These are phyloP conservation scores for Anoura caudifer DNA, from an alignment of 2,113 vertebrate species.

Conservation along the genomic window DNA sequence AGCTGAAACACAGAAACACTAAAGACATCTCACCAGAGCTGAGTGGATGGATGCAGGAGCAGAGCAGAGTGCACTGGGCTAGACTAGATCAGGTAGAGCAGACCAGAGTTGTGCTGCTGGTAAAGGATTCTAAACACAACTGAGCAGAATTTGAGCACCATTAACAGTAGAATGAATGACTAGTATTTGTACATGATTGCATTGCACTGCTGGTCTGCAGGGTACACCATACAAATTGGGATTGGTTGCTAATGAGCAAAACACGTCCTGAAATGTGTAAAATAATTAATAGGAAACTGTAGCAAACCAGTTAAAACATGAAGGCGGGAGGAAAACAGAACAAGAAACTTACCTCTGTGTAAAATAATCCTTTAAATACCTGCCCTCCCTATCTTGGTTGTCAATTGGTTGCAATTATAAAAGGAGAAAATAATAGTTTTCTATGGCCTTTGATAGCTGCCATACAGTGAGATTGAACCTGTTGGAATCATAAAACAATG, in stretches of 20 bases:
- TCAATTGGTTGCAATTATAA: not conserved
- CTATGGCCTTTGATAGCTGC: not conserved
- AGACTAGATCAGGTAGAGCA: not conserved
- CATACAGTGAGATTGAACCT: not conserved
- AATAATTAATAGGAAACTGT: conserved; percentile 9
- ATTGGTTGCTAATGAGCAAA: conserved; percentile 7
- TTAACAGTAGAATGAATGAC: not conserved
- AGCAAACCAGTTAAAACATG: not conserved
- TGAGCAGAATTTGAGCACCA: not conserved
- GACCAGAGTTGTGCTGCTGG: not conserved
- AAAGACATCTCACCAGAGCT: not conserved
- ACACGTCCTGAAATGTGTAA: not conserved
- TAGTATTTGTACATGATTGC: not conserved
- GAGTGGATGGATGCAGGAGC: not conserved
- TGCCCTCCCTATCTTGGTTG: not conserved
- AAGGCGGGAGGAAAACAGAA: not conserved
- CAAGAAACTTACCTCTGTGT: not conserved
- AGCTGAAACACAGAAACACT: not conserved
- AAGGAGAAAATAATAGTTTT: not conserved
- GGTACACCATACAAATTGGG: not conserved
- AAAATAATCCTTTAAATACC: not conserved
- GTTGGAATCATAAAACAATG: conserved; percentile 34
- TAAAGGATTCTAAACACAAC: not conserved
- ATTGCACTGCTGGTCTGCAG: not conserved
- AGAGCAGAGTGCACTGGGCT: not conserved